Evolutionary conservation across 2,113 vertebrate species (phyloP).

Genomic region (Onychostoma macrolepis): DNA sequence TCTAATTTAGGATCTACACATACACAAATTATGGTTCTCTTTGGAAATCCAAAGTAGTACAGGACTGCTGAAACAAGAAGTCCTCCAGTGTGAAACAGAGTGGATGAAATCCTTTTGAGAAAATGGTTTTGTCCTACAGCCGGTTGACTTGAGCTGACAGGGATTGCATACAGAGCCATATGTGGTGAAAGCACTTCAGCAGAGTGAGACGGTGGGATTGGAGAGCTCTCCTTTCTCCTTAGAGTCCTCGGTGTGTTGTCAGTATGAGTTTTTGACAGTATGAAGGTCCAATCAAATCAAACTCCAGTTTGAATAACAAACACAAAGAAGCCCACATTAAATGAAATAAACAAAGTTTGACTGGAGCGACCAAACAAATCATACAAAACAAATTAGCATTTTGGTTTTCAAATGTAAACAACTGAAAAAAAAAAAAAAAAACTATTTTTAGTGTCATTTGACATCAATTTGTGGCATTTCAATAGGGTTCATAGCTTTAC

Average conservation of each 20-base stretch:
- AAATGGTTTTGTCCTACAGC: constrained; percentile 62
- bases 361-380: constrained; percentile 38
- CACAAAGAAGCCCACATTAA: constrained; percentile 54
- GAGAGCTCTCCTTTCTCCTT: constrained; percentile 77
- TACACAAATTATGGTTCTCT: constrained; percentile 1
- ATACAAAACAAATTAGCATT: constrained; percentile 63
- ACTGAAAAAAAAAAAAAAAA: constrained; percentile 61
- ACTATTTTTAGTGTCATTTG: constrained; percentile 53
- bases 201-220: constrained; percentile 83
- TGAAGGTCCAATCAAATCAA: constrained; percentile 70
- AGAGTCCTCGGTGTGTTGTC: constrained; percentile 69
- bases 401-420: constrained; percentile 62
- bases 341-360: constrained; percentile 59
- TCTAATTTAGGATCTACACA: constrained; percentile 18
- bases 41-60: constrained; percentile 25
- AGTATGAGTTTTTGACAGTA: constrained; percentile 56
- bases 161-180: constrained; percentile 66
- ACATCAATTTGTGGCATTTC: constrained; percentile 73
- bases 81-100: constrained; percentile 37
- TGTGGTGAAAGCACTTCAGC: constrained; percentile 75
- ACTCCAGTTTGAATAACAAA: constrained; percentile 71
- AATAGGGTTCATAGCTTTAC: constrained; percentile 88
- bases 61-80: constrained; percentile 23
- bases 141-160: constrained; percentile 60
- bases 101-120: constrained; percentile 48